A percentile compares a stretch with the other conserved stretches of the same genome.
These are phyloP conservation scores for Caenorhabditis imperialis DNA, from an alignment of 2,888 invertebrate species.

Conservation along the genomic window DNA sequence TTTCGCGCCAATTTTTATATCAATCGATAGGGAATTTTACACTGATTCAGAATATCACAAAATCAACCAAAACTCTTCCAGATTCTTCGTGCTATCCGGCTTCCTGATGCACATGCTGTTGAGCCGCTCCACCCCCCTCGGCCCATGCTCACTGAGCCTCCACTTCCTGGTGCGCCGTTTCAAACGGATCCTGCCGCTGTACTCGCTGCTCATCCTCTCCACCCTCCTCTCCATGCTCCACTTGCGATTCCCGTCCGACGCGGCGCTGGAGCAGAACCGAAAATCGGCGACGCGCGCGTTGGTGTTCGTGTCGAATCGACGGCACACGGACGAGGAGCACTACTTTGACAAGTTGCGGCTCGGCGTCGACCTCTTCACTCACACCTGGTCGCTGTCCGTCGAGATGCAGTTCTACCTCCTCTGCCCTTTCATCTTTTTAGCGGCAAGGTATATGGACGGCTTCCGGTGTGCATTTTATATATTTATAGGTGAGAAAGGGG, in stretches of 20 bases:
- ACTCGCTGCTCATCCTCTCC: conserved; percentile 25
- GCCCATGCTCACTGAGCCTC: not conserved
- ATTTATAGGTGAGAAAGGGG: conserved; percentile 4
- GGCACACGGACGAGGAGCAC: conserved; percentile 31
- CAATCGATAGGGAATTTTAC: no score
- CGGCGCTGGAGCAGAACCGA: conserved; percentile 16
- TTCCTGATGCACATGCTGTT: conserved; percentile 40
- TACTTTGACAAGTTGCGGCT: conserved; percentile 43
- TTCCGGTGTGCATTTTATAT: conserved; percentile 13
- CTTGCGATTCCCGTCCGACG: conserved; percentile 19
- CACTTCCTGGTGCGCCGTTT: conserved; percentile 35
- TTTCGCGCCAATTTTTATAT: no score
- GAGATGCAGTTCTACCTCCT: conserved; percentile 65
- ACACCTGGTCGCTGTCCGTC: conserved; percentile 64
- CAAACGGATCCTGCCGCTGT: conserved; percentile 40
- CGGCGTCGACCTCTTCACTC: conserved; percentile 60
- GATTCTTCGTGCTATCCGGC: conserved; percentile 19
- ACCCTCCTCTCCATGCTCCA: conserved; percentile 23
- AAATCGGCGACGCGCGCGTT: conserved; percentile 27
- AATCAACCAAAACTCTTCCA: no score
- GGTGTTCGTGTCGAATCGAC: conserved; percentile 38
- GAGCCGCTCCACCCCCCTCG: conserved; percentile 10
- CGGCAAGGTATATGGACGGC: conserved; percentile 7
- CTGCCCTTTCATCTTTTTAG: conserved; percentile 52
- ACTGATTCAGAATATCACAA: no score